A percentile compares a stretch with the other conserved stretches of the same genome.
Conservation (phyloP, 1,140 invertebrate species). For the Penaeus japonicus region DNA sequence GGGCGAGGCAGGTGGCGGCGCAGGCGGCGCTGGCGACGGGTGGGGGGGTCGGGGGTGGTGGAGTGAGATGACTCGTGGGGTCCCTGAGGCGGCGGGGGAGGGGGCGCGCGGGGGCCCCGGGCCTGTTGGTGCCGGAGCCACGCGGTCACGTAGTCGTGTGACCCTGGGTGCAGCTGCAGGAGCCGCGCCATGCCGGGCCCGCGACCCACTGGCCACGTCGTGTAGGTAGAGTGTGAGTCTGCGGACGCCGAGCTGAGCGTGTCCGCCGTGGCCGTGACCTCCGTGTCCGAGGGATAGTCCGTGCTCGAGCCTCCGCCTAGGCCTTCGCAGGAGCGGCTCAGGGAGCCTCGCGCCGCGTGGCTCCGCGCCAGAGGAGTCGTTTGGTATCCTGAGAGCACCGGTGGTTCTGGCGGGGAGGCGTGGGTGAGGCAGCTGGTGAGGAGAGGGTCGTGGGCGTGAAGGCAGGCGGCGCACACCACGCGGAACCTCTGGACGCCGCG, state of each 20-base stretch:
- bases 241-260: conserved; percentile 47
- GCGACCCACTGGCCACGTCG: conserved; percentile 54
- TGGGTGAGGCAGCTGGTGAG: conserved; percentile 43
- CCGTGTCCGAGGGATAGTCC: conserved; percentile 56
- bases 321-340: conserved; percentile 45
- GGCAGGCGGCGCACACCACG: conserved; percentile 51
- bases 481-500: conserved; percentile 52
- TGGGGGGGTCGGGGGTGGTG: conserved; percentile 21
- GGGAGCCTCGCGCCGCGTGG: not conserved
- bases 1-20: conserved; percentile 32
- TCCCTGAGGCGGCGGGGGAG: conserved; percentile 27
- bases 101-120: conserved; percentile 9
- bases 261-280: conserved; percentile 46
- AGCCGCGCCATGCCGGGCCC: conserved; percentile 50
- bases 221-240: conserved; percentile 54
- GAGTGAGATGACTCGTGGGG: conserved; percentile 33
- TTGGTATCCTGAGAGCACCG: not conserved
- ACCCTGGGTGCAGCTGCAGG: conserved; percentile 41
- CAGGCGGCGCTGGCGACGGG: conserved; percentile 22
- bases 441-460: conserved; percentile 53
- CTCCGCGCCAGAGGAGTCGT: not conserved
- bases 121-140: conserved; percentile 52
- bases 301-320: conserved; percentile 52
- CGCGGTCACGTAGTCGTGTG: conserved; percentile 52
- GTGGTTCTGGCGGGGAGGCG: conserved; percentile 7